Percentiles rank a stretch among this genome's conserved stretches.
Evolutionary conservation across 2,797 vertebrate species (phyloP).

Genomic region (Limnodromus scolopaceus): DNA sequence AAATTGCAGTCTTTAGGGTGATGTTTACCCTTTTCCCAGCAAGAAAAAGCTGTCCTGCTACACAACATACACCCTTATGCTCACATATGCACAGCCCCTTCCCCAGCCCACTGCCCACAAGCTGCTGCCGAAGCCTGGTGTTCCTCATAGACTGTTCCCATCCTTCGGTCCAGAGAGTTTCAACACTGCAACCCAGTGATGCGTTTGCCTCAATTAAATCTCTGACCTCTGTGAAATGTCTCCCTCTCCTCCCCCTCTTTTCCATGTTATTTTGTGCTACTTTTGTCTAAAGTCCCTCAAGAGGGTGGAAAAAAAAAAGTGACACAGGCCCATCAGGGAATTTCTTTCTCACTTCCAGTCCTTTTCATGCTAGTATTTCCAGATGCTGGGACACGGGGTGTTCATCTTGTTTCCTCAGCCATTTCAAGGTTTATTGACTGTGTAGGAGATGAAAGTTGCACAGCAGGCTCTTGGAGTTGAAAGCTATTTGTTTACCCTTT

Average conservation of each 20-base stretch:
- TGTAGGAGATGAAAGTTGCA: neutral
- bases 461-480: neutral
- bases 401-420: neutral
- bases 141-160: neutral
- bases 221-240: neutral
- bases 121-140: neutral
- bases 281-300: neutral
- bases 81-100: neutral
- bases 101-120: neutral
- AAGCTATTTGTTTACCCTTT: slow-evolving; percentile 44
- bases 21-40: neutral
- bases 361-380: neutral
- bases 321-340: neutral
- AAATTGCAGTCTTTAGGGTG: neutral
- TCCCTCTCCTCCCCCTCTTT: neutral
- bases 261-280: neutral
- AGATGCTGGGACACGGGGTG: neutral
- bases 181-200: neutral
- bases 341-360: neutral
- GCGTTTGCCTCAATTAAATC: neutral
- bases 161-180: neutral
- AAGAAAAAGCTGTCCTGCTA: neutral
- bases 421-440: slow-evolving; percentile 28
- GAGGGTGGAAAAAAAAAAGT: neutral
- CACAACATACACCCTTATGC: neutral